Base-by-base conservation (phyloP, 2,113 vertebrate genomes). In the Saccopteryx leptura region DNA sequence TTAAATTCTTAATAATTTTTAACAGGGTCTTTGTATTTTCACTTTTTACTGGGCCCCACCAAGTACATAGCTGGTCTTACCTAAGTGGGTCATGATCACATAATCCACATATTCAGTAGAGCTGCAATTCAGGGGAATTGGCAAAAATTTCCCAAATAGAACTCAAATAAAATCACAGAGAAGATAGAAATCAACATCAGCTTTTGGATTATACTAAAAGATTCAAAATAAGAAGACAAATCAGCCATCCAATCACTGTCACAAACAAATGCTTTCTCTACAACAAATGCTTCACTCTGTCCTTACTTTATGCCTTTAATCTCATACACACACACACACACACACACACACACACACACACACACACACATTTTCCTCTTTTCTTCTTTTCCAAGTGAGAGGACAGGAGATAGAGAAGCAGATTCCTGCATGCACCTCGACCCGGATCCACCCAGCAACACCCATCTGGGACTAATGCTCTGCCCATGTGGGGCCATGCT, bases 181-280 rank as follows among this genome's bases (percentile, higher is more conserved):
- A 91, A 50, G 31, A 92, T 48, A 63, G 2, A 72, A 85, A 74
- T 68, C 56, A 63, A 46, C 7, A 86, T 48, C 68, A 91, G 68
- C 26, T 65, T 39, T 1, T 33, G 8, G 87, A 69, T 63, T 90
- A 88, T 26, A n/a, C 12, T 87, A 46, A 93, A 69, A 91, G 24
- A 94, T 24, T 76, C 33, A 71, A 92, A 95, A 94, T 76, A 17
- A 81, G 23, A 5, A 84, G 15, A 66, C 84, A 82, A 88, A 63
- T 56, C 48, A 91, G 33, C 24, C 58, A 78, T 54, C 21, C 14
- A 48, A 9, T 7, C 50, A 72, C 10, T 65, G 26, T 88, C 7
- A 80, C 7, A 65, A 69, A 11, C n/a, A n/a, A n/a, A n/a, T n/a
- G n/a, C n/a, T n/a, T n/a, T 89, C 26, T 39, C 14, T 83, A n/a